Conservation (phyloP, 2,797 vertebrate genomes). For the Liasis olivaceus region DNA sequence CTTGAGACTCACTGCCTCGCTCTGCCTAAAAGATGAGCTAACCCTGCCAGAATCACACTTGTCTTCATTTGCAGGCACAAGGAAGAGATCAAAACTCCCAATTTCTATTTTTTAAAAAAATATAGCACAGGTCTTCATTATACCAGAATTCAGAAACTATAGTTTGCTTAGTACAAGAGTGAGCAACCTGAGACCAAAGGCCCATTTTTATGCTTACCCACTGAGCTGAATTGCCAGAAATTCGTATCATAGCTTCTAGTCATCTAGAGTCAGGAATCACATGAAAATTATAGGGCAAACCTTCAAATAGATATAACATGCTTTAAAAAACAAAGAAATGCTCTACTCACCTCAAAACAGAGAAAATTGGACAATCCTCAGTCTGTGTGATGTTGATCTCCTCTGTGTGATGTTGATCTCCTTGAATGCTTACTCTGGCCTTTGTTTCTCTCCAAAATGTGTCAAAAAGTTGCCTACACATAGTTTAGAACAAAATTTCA, state of each 20-base stretch:
- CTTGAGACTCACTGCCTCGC: not conserved
- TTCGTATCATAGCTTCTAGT: not conserved
- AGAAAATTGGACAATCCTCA: not conserved
- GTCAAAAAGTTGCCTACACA: not conserved
- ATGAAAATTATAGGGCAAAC: not conserved
- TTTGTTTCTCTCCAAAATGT: not conserved
- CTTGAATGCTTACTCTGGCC: not conserved
- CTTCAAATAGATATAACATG: not conserved
- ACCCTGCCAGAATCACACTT: not conserved
- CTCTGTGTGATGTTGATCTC: not conserved
- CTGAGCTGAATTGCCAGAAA: not conserved
- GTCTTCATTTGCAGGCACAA: not conserved
- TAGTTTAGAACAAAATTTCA: not conserved
- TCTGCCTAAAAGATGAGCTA: not conserved
- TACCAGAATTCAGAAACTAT: not conserved
- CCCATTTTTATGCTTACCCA: not conserved
- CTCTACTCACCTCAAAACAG: not conserved
- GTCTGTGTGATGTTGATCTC: not conserved
- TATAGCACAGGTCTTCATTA: not conserved
- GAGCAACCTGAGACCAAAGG: not conserved
- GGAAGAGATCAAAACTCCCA: not conserved
- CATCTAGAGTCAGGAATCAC: not conserved
- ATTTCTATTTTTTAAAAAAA: not conserved
- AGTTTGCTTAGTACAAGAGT: not conserved
- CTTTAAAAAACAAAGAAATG: not conserved